Evolutionary conservation across 2,888 invertebrate genomes (phyloP), one percentile per base, ranked within the genome.

Genomic region (Nematopogon swammerdamellus): DNA sequence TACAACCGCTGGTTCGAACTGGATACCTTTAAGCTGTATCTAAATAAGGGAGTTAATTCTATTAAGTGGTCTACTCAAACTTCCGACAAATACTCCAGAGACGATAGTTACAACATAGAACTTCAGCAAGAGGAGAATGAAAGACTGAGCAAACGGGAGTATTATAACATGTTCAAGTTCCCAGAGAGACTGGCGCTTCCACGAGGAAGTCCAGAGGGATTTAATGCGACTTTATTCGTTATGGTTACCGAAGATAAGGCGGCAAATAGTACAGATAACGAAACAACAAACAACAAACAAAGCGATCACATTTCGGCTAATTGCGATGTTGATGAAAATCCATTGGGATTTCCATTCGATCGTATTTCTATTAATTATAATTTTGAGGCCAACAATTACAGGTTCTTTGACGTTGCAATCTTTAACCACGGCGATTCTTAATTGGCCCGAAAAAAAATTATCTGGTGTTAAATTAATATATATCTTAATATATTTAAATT

Each of bases 271-370:
- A 14, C 16, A 19, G 19, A 49, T 17, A 18, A 45, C n/a, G 44
- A 43, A 1, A 18, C 44, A 16, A 20, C n/a, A 14, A 43, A 19
- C 25, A 17, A 44, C 5, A 30, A 19, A n/a, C 17, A 16, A 10
- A 45, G n/a, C 18, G 62, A 55, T 44, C 58, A 60, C 47, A 68
- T 56, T 30, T 56, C 58, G 49, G 51, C 65, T n/a, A 57, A 57
- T 6, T 54, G 58, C 47, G 63, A 67, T 49, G 50, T 62, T 4
- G 72, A 73, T 55, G 58, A 58, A 11, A 69, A 66, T 52, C 73
- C 75, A 8, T 54, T 75, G 46, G 77, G 77, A 2, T 77, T 74
- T 60, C 77, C 77, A n/a, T 76, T 77, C 45, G 68, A 77, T 50
- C 68, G 70, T 54, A 60, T 60, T 58, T 61, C 64, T 17, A 49